Evolutionary conservation across 2,888 invertebrate species (phyloP), one percentile per base, ranked within the genome.

Genomic region (Drosophila diplacantha): DNA sequence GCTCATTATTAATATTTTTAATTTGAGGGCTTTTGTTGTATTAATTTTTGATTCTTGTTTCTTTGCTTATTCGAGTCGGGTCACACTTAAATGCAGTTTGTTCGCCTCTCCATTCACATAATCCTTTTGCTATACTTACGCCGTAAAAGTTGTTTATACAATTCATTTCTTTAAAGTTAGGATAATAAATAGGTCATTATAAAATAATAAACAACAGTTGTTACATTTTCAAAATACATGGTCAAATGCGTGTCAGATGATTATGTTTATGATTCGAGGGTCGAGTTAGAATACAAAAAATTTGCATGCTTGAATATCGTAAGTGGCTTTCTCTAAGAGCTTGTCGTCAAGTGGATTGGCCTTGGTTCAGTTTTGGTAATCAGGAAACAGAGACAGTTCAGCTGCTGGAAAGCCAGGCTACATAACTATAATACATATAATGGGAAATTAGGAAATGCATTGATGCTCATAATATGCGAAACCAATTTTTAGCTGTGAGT

Each of bases 171-270:
- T 69, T 84, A 81, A 69, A 82, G 77, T 76, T 82, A 84, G 78
- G 78, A 73, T 81, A 81, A 83, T 84, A 84, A 84, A 81, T 84
- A 84, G 72, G 74, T 80, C 66, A 83, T 67, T 73, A 82, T 71
- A 75, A 79, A 72, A 83, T 71, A 82, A 84, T 71, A 84, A 84
- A 80, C 81, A 80, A 80, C 79, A 80, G 67, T 79, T 75, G 66
- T 61, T 81, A 81, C 55, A 79, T 60, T 82, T 73, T 70, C 44
- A 75, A 79, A 68, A 69, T 68, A 75, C 53, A 69, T 66, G 51
- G 56, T 63, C 59, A 72, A 65, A 71, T 61, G 57, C 72, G 47
- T 35, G 34, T 55, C 47, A 14, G 29, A 18, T 60, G 64, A 61
- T 62, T 62, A 60, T 60, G 60, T 63, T 50, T 41, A 60, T 20